phyloP scores from a whole-genome alignment of 2,888 invertebrate species.

The Adelognathus sp. region DNA sequence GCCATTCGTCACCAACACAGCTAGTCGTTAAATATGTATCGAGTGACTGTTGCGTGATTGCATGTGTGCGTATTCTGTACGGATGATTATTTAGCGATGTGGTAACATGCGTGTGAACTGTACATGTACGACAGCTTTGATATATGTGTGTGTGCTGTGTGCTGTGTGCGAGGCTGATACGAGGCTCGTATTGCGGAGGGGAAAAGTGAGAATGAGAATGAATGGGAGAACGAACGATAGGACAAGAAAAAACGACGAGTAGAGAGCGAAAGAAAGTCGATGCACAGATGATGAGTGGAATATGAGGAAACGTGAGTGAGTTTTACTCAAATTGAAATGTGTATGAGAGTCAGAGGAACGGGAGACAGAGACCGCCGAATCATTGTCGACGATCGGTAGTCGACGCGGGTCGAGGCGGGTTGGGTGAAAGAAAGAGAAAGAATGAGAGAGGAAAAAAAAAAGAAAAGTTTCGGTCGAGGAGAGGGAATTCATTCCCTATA shows the following conservation, averaged over 20 bases:
- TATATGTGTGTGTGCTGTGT: constrained; percentile 30
- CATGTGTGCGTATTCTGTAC: constrained; percentile 44
- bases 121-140: not conserved
- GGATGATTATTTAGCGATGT: constrained; percentile 63
- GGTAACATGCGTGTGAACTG: not conserved
- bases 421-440: constrained; percentile 26
- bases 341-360: not conserved
- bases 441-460: constrained; percentile 41
- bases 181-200: constrained; percentile 28
- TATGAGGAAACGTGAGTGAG: constrained; percentile 51
- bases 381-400: constrained; percentile 9
- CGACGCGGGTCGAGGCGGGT: constrained; percentile 20
- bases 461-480: constrained; percentile 42
- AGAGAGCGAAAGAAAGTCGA: not conserved
- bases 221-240: not conserved
- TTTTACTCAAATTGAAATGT: not conserved
- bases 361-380: not conserved
- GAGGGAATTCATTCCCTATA: constrained; percentile 61
- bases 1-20: constrained; percentile 62
- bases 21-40: constrained; percentile 49
- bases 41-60: too few relatives aligned
- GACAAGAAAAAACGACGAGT: constrained; percentile 4
- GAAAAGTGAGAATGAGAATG: constrained; percentile 12
- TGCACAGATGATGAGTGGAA: constrained; percentile 14
- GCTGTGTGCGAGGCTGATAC: constrained; percentile 14